Percentiles rank a stretch among this genome's conserved stretches.
Evolutionary conservation across 2,888 invertebrate species (phyloP).

Genomic region (Lasioglossum leucozonium): DNA sequence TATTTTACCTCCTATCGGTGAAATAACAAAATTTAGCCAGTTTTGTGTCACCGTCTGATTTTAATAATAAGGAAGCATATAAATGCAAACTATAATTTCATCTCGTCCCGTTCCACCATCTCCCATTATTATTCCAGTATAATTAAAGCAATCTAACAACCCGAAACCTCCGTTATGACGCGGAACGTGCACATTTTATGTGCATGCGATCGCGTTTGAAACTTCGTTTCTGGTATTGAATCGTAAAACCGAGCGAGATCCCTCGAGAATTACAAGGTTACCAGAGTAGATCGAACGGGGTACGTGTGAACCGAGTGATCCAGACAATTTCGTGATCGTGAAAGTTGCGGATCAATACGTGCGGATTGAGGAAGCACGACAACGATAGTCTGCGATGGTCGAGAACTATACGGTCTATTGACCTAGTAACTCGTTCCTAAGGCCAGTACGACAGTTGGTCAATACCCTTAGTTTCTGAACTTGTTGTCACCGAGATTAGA

Average conservation of each 20-base stretch:
- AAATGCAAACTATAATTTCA: not conserved
- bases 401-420: constrained; percentile 28
- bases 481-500: constrained; percentile 47
- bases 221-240: constrained; percentile 3
- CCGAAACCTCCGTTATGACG: not conserved
- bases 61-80: not conserved
- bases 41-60: too few species aligned
- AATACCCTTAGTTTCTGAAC: constrained; percentile 45
- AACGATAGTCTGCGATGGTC: constrained; percentile 13
- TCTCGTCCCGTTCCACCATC: not conserved
- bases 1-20: too few species aligned
- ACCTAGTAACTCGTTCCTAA: constrained; percentile 27
- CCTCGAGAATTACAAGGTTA: constrained; percentile 9
- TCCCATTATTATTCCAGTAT: not conserved
- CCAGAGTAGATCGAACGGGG: not conserved
- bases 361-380: constrained; percentile 36
- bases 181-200: not conserved
- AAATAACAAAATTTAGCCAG: too few species aligned
- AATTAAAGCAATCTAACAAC: not conserved
- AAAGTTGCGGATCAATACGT: constrained; percentile 42
- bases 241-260: constrained; percentile 5
- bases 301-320: constrained; percentile 45
- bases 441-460: constrained; percentile 39
- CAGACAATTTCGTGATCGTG: constrained; percentile 39
- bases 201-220: not conserved